Conservation (phyloP, 2,797 vertebrate genomes). For the Hafferia zeledoni region DNA sequence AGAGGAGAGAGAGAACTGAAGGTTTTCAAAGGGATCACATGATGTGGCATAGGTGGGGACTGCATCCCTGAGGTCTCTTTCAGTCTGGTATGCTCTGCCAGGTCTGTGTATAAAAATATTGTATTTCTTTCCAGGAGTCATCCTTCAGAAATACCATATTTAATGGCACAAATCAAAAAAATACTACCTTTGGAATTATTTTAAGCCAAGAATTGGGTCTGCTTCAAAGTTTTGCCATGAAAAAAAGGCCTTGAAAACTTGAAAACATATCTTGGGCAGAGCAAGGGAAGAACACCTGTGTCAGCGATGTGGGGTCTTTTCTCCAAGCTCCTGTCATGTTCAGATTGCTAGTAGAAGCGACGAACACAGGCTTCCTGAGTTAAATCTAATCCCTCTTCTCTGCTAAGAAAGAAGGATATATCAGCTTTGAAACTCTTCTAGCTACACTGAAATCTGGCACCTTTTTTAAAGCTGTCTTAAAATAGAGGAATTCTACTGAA, state of each 20-base stretch:
- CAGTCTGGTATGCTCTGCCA: not conserved
- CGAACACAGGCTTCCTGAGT: not conserved
- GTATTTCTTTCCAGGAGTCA: not conserved
- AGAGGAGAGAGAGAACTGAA: not conserved
- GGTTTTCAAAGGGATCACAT: not conserved
- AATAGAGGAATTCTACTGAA: not conserved
- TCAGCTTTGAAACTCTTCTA: not conserved
- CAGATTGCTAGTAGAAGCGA: not conserved
- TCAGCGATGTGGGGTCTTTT: not conserved
- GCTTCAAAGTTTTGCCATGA: not conserved
- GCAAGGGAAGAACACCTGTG: not conserved
- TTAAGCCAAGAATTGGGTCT: not conserved
- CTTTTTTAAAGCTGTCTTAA: not conserved
- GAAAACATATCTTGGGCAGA: not conserved
- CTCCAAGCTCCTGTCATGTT: not conserved
- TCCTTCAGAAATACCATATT: not conserved
- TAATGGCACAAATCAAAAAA: not conserved
- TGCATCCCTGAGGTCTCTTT: not conserved
- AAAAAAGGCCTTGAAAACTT: not conserved
- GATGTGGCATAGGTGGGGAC: not conserved
- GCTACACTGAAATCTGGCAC: not conserved
- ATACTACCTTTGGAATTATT: not conserved
- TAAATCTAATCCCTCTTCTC: not conserved
- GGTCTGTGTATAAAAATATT: not conserved
- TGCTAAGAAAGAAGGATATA: not conserved